A percentile compares a stretch with the other conserved stretches of the same genome.
phyloP scores from a whole-genome alignment of 2,797 vertebrate species.

The Xerus rutilus region DNA sequence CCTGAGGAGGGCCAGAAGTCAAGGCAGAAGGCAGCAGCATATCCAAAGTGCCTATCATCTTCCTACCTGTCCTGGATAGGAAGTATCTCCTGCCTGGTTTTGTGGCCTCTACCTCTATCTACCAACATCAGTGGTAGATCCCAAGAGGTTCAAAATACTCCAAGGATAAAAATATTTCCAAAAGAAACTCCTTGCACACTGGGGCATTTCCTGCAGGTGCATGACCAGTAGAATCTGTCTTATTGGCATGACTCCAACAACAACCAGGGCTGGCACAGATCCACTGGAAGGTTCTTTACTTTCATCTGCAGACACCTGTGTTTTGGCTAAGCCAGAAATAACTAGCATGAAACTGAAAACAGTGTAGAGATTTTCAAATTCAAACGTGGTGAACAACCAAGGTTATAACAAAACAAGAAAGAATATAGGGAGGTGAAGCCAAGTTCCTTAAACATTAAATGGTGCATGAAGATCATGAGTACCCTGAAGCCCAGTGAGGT shows the following conservation, averaged over 20 bases:
- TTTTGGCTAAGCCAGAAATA: background rate
- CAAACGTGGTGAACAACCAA: background rate
- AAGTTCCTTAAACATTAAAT: background rate
- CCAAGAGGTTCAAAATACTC: background rate
- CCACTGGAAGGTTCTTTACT: background rate
- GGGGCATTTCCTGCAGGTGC: background rate
- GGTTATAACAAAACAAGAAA: background rate
- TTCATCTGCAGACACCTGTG: background rate
- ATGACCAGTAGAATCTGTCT: background rate
- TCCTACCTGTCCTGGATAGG: background rate
- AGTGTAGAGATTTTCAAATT: background rate
- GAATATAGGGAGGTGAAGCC: background rate
- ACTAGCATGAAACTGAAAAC: background rate
- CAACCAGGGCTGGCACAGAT: background rate
- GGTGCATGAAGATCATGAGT: background rate
- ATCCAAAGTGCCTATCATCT: background rate
- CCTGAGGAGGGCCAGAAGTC: background rate
- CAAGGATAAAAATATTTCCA: background rate
- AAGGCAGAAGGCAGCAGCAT: background rate
- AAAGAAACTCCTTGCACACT: background rate
- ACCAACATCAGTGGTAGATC: background rate
- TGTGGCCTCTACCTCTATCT: background rate
- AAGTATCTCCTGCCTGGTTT: background rate
- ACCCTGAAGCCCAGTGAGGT: background rate
- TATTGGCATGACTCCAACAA: background rate